These are phyloP conservation scores for Drosophila melanica DNA, from an alignment of 1,140 invertebrate species.

Conservation along the genomic window DNA sequence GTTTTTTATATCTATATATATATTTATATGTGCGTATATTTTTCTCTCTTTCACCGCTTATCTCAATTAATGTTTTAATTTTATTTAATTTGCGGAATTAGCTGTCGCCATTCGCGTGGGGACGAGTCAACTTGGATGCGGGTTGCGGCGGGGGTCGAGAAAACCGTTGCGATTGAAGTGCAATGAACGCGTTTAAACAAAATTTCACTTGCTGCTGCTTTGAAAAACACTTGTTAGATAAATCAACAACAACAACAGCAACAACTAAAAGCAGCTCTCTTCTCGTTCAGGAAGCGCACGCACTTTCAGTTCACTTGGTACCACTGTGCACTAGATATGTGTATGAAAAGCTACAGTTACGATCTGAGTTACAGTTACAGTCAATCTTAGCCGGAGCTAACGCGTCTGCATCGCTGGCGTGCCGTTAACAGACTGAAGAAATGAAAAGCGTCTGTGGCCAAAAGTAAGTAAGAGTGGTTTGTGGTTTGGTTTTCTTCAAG, in stretches of 20 bases:
- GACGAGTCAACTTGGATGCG: too few species aligned
- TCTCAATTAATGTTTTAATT: slow-evolving; percentile 57
- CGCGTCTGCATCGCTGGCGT: slow-evolving; percentile 83
- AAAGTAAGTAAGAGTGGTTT: slow-evolving; percentile 81
- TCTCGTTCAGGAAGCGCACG: slow-evolving; percentile 28
- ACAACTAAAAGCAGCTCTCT: slow-evolving; percentile 1
- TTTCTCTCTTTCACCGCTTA: slow-evolving; percentile 39
- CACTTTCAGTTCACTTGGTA: slow-evolving; percentile 44
- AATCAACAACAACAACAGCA: not conserved
- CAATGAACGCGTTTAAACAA: slow-evolving; percentile 37
- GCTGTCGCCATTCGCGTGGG: slow-evolving; percentile 15
- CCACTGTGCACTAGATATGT: slow-evolving; percentile 68
- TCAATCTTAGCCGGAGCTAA: slow-evolving; percentile 57
- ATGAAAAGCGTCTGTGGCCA: slow-evolving; percentile 77
- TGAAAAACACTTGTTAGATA: slow-evolving; percentile 12
- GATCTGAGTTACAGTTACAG: slow-evolving; percentile 15
- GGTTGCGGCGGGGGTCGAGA: slow-evolving; percentile 14
- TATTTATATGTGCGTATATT: too few species aligned
- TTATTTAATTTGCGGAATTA: slow-evolving; percentile 57
- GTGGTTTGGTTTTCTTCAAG: slow-evolving; percentile 59
- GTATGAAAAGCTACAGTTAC: slow-evolving; percentile 17
- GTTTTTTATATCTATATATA: slow-evolving; percentile 3
- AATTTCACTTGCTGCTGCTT: slow-evolving; percentile 42
- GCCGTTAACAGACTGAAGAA: slow-evolving; percentile 84
- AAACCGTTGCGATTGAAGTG: slow-evolving; percentile 28